These are phyloP conservation scores for Elaphurus davidianus DNA, from an alignment of 2,113 vertebrate species.

Conservation along the genomic window DNA sequence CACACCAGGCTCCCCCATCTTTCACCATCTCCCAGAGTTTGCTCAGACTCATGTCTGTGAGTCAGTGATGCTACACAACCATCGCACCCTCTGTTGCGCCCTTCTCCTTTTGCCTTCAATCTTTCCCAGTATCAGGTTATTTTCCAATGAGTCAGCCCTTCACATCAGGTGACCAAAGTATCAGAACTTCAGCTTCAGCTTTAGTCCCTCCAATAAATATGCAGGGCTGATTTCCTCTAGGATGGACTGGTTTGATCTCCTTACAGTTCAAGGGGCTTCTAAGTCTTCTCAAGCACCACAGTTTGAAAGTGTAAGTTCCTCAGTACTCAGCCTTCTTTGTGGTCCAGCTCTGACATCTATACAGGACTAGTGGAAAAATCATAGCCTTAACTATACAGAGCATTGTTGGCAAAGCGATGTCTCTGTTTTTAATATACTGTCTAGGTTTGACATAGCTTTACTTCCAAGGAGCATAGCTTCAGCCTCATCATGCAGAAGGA, in stretches of 20 bases:
- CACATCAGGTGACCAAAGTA: background rate
- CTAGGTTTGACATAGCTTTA: background rate
- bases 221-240: background rate
- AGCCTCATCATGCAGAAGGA: background rate
- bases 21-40: background rate
- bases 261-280: background rate
- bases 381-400: background rate
- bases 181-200: background rate
- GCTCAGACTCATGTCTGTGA: background rate
- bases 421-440: background rate
- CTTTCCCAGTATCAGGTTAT: background rate
- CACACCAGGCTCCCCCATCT: background rate
- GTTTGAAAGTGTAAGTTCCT: background rate
- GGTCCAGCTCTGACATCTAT: background rate
- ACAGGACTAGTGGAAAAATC: background rate
- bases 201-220: background rate
- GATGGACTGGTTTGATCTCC: background rate
- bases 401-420: background rate
- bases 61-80: fast-evolving
- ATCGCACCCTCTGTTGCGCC: fast-evolving
- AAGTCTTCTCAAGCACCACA: background rate
- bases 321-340: background rate
- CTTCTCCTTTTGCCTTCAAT: background rate
- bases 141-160: background rate
- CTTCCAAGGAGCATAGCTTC: background rate